These are phyloP conservation scores for Apis cerana DNA, from an alignment of 1,140 invertebrate species.

Conservation along the genomic window DNA sequence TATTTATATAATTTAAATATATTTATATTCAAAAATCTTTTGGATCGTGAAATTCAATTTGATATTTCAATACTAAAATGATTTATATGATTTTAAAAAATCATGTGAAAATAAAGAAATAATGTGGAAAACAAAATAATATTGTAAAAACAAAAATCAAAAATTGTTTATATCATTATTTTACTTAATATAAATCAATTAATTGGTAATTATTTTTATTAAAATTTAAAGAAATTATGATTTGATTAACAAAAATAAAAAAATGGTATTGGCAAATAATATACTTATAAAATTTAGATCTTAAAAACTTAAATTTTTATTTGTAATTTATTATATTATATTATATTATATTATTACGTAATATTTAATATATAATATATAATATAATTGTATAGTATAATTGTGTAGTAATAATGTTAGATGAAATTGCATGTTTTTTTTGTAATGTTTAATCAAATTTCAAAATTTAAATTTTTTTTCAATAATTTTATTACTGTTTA, in stretches of 20 bases:
- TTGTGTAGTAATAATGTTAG: background rate
- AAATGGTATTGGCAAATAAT: background rate
- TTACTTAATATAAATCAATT: background rate
- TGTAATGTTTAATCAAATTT: background rate
- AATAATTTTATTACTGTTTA: background rate
- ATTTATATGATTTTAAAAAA: too few species aligned
- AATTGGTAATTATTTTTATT: background rate
- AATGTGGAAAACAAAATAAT: background rate
- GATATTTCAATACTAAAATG: too few species aligned
- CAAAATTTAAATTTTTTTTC: background rate
- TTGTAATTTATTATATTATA: too few species aligned
- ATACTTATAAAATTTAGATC: background rate
- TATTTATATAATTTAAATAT: too few species aligned
- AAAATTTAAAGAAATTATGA: background rate
- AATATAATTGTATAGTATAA: background rate
- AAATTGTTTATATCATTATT: background rate
- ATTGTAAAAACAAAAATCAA: background rate
- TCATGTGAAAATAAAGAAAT: too few species aligned
- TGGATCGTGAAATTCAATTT: too few species aligned
- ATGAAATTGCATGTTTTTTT: background rate
- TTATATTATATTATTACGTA: too few species aligned
- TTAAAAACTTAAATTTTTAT: too few species aligned
- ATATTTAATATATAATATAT: background rate
- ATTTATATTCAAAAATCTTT: too few species aligned
- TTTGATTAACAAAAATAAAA: background rate